Base-by-base conservation (phyloP, 2,888 invertebrate genomes). In the Nymphalis c-album region DNA sequence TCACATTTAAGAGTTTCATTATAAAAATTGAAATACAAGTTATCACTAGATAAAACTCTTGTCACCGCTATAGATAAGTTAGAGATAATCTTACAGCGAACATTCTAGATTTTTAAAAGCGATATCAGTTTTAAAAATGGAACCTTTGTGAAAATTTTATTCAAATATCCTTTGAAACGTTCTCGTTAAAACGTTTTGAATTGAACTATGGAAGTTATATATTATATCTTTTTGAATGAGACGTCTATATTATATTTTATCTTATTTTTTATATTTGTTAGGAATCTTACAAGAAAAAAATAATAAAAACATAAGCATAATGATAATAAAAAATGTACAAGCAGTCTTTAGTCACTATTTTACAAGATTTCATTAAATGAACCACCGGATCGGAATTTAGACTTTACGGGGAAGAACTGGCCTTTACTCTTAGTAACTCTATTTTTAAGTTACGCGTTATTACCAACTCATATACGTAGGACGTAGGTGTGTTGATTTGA, bases 131-230 rank as follows among this genome's bases (percentile, higher is more conserved):
- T n/a, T 18, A 40, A 40, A 31, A 18, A 35, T 35, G 17, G 26
- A 57, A 13, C 57, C 57, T 57, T 40, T 57, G 57, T 40, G 18
- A 40, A 26, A 40, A 18, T 57, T 40, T 40, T 57, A 40, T 57
- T 57, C 57, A 18, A n/a, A 57, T 35, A 18, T 57, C 57, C 18
- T n/a, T 40, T 57, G 4, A 57, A 57, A 57, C 40, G 26, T 18
- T 57, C 18, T 40, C 40, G 40, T 40, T 40, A 57, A 35, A 57
- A 57, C 20, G 57, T 26, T 57, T 40, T 57, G 6, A 57, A 57
- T 57, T 10, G 17, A 40, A 57, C 35, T 31, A 35, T 40, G 20
- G 18, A 40, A 26, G 53, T 55, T 31, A 3, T 50, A 20, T 20
- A 31, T 16, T 53, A 26, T 55, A 17, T 31, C 53, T 31, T 55